Percentiles rank a stretch among this genome's conserved stretches.
phyloP scores from a whole-genome alignment of 2,888 invertebrate species.

The Galerucella pusilla region DNA sequence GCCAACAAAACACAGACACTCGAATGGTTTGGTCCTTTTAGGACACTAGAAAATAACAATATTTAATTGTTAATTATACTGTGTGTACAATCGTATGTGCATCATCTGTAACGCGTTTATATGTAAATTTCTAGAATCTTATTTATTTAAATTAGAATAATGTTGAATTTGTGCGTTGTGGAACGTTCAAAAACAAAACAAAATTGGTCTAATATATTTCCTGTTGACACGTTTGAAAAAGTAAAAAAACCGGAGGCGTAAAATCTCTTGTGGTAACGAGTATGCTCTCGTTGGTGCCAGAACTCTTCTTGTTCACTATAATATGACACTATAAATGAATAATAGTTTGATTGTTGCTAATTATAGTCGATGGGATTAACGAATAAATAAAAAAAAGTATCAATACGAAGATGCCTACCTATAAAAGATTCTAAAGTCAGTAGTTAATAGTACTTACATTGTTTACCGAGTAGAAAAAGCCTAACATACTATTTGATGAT shows the following conservation, averaged over 20 bases:
- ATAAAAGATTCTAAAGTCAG: too few relatives aligned
- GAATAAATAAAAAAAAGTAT: neutral
- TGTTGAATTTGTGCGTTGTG: neutral
- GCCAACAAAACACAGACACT: too few relatives aligned
- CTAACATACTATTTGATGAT: too few relatives aligned
- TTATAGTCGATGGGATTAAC: conserved; percentile 29
- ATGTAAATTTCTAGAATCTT: neutral
- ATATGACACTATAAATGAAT: conserved; percentile 19
- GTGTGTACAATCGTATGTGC: neutral
- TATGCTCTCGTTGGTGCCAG: conserved; percentile 12
- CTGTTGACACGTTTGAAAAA: conserved; percentile 14
- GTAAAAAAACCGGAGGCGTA: conserved; percentile 27
- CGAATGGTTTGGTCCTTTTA: too few relatives aligned
- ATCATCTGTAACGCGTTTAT: neutral
- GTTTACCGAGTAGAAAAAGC: too few relatives aligned
- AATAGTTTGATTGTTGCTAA: conserved; percentile 28
- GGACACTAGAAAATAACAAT: too few relatives aligned
- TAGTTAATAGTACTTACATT: too few relatives aligned
- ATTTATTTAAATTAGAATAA: neutral
- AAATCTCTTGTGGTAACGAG: conserved; percentile 8
- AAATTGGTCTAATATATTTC: neutral
- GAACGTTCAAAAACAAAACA: neutral
- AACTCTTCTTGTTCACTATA: conserved; percentile 22
- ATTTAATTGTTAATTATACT: neutral
- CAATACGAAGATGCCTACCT: too few relatives aligned